A percentile compares a stretch with the other conserved stretches of the same genome.
phyloP scores from a whole-genome alignment of 2,888 invertebrate genomes.

The Apodemia duryi region DNA sequence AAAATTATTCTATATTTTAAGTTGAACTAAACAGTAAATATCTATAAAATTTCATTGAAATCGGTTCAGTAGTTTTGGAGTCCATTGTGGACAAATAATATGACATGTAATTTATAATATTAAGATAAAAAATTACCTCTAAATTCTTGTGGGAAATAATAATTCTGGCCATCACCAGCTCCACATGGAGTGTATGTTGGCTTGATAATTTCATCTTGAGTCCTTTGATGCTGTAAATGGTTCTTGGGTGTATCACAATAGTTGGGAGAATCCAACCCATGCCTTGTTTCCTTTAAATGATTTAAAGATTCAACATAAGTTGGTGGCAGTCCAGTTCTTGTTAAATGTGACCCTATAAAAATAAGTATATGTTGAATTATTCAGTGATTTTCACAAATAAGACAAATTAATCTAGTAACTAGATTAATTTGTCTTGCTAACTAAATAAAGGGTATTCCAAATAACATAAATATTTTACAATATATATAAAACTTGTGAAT shows the following conservation, averaged over 20 bases:
- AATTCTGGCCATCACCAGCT: slow-evolving; percentile 69
- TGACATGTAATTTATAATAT: no score
- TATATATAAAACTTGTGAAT: no score
- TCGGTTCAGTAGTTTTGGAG: no score
- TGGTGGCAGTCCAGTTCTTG: slow-evolving; percentile 55
- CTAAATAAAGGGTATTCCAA: no score
- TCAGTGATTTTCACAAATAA: no score
- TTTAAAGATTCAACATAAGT: slow-evolving; percentile 66
- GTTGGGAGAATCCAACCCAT: slow-evolving; percentile 56
- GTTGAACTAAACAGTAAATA: no score
- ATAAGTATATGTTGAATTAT: no score
- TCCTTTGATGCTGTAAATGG: slow-evolving; percentile 44
- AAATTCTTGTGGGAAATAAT: slow-evolving; percentile 59
- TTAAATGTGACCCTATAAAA: slow-evolving; percentile 31
- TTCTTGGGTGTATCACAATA: slow-evolving; percentile 63
- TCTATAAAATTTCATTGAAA: no score
- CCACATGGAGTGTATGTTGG: slow-evolving; percentile 57
- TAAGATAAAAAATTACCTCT: slow-evolving; percentile 44
- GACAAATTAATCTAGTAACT: no score
- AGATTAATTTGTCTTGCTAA: no score
- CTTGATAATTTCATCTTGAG: slow-evolving; percentile 54
- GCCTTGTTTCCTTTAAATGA: slow-evolving; percentile 58
- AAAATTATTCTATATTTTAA: no score
- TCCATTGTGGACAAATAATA: neutral
- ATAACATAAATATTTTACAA: no score